These are phyloP conservation scores for Drosophila kurseongensis DNA, from an alignment of 1,140 invertebrate species.

Conservation along the genomic window DNA sequence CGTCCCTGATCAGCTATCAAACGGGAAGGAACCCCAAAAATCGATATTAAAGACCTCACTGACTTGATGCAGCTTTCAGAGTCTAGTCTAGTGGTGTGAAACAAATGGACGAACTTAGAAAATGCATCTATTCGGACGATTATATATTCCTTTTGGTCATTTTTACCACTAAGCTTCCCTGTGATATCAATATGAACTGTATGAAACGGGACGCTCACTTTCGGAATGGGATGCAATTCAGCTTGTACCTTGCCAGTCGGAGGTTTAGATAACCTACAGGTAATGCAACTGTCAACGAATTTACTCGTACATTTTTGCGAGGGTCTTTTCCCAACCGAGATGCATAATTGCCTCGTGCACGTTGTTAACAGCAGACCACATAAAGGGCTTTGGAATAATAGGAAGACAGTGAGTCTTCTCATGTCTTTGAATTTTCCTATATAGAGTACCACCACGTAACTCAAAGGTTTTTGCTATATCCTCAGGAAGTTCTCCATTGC, in stretches of 20 bases:
- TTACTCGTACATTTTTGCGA: slow-evolving; percentile 10
- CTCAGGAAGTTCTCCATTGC: slow-evolving; percentile 7
- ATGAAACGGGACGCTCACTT: background rate
- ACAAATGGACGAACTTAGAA: slow-evolving; percentile 6
- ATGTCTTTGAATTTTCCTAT: slow-evolving; percentile 16
- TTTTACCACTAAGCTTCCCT: slow-evolving; percentile 22
- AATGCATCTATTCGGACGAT: slow-evolving; percentile 12
- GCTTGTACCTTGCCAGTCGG: slow-evolving; percentile 6
- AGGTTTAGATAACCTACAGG: slow-evolving; percentile 7
- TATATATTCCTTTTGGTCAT: slow-evolving; percentile 3
- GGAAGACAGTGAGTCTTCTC: slow-evolving; percentile 7
- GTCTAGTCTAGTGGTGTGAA: slow-evolving; percentile 1
- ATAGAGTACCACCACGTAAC: background rate
- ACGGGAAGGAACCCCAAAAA: slow-evolving; percentile 4
- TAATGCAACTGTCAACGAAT: slow-evolving; percentile 7
- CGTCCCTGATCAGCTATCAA: slow-evolving; percentile 2
- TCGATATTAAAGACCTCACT: slow-evolving; percentile 2
- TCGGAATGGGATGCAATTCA: slow-evolving; percentile 8
- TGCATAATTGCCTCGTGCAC: background rate
- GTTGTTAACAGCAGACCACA: background rate
- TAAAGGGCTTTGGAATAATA: slow-evolving; percentile 18
- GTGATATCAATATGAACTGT: slow-evolving; percentile 9
- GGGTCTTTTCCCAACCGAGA: slow-evolving; percentile 16
- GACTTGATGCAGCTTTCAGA: slow-evolving; percentile 5
- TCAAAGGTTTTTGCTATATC: slow-evolving; percentile 1